Evolutionary conservation across 2,888 invertebrate genomes (phyloP).

Genomic region (Nemotelus nigrinus): DNA sequence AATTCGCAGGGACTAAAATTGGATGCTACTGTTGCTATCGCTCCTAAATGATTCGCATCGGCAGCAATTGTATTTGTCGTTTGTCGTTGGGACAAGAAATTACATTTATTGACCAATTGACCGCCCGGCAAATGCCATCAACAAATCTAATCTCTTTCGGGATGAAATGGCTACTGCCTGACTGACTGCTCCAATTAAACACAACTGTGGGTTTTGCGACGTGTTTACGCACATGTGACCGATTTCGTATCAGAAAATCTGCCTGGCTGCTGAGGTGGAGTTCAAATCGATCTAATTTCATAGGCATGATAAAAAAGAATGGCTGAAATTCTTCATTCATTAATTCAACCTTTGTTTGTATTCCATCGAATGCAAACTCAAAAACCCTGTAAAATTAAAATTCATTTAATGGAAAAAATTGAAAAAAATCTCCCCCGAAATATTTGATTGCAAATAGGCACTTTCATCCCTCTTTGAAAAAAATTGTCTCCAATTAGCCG

Average conservation of each 20-base stretch:
- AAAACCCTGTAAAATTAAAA: too few relatives aligned
- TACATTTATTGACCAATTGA: slow-evolving; percentile 49
- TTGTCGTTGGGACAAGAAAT: slow-evolving; percentile 30
- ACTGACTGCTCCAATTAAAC: slow-evolving; percentile 43
- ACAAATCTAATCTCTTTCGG: slow-evolving; percentile 47
- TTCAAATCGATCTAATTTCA: too few relatives aligned
- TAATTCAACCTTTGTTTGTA: too few relatives aligned
- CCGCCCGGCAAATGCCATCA: slow-evolving; percentile 44
- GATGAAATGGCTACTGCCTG: slow-evolving; percentile 22
- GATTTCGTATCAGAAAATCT: slow-evolving; percentile 14
- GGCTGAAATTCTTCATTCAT: too few relatives aligned
- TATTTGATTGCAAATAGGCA: too few relatives aligned
- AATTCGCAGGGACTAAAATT: slow-evolving; percentile 15
- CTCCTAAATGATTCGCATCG: slow-evolving; percentile 12
- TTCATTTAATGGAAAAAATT: too few relatives aligned
- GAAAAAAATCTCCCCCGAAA: too few relatives aligned
- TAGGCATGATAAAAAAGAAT: too few relatives aligned
- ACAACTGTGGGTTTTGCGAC: slow-evolving; percentile 45
- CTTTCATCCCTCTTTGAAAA: not conserved
- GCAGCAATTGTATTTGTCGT: slow-evolving; percentile 23
- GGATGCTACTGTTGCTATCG: not conserved
- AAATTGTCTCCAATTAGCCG: slow-evolving; percentile 25
- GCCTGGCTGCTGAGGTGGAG: too few relatives aligned
- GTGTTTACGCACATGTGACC: slow-evolving; percentile 47
- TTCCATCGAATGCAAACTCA: too few relatives aligned